Percentiles rank a stretch among this genome's conserved stretches.
phyloP scores from a whole-genome alignment of 2,888 invertebrate species.

The Blastobasis lacticolella region DNA sequence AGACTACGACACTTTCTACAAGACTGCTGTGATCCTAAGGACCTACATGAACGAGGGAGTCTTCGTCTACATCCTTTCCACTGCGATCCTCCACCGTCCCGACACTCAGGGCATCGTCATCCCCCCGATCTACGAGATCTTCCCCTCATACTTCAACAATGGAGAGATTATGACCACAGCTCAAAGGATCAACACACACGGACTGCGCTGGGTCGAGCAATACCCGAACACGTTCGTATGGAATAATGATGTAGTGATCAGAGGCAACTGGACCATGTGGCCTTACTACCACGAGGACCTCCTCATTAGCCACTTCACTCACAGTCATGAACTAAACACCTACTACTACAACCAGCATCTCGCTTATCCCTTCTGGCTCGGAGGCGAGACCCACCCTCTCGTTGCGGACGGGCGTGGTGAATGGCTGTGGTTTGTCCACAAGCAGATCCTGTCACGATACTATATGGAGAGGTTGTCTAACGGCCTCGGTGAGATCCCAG shows the following conservation, averaged over 20 bases:
- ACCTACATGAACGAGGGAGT: slow-evolving; percentile 80
- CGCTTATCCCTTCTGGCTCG: slow-evolving; percentile 78
- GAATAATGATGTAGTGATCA: slow-evolving; percentile 71
- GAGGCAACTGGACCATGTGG: slow-evolving; percentile 77
- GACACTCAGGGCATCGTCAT: slow-evolving; percentile 78
- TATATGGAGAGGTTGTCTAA: slow-evolving; percentile 84
- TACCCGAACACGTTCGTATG: slow-evolving; percentile 44
- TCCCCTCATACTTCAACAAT: slow-evolving; percentile 82
- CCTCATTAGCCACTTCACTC: slow-evolving; percentile 79
- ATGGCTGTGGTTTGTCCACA: slow-evolving; percentile 77
- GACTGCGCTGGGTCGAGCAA: slow-evolving; percentile 35
- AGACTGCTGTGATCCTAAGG: slow-evolving; percentile 80
- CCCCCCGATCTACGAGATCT: slow-evolving; percentile 82
- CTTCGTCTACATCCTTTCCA: slow-evolving; percentile 77
- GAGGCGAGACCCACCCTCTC: slow-evolving; percentile 65
- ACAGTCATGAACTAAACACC: slow-evolving; percentile 80
- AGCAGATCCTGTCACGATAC: slow-evolving; percentile 81
- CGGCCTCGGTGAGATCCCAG: slow-evolving; percentile 78
- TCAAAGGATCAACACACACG: slow-evolving; percentile 71
- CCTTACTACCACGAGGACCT: slow-evolving; percentile 72
- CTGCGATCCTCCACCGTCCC: slow-evolving; percentile 76
- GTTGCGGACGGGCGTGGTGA: slow-evolving; percentile 77
- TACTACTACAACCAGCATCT: slow-evolving; percentile 77
- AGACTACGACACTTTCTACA: slow-evolving; percentile 80
- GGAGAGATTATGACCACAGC: slow-evolving; percentile 79